Conservation (phyloP, 2,888 invertebrate genomes). For the Epistrophe eligans region DNA sequence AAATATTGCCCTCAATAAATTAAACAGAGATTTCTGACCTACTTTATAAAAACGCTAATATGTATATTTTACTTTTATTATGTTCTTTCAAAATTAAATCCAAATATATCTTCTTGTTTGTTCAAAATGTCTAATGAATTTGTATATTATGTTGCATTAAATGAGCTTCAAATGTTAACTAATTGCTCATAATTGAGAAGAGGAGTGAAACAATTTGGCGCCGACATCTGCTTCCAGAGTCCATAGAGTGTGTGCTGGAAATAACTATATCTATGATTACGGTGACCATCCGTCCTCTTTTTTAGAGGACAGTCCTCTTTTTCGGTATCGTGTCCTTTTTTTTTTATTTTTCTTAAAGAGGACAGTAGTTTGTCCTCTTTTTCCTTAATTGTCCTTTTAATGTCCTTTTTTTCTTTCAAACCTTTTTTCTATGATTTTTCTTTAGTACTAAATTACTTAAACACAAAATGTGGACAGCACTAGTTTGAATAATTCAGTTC, state of each 20-base stretch:
- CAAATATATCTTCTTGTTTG: constrained; percentile 23
- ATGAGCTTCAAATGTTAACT: constrained; percentile 13
- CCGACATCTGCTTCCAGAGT: constrained; percentile 21
- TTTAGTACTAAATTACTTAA: too few relatives aligned
- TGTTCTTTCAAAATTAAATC: not conserved
- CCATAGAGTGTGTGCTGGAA: constrained; percentile 7
- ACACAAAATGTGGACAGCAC: too few relatives aligned
- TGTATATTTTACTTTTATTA: not conserved
- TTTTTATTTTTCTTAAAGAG: too few relatives aligned
- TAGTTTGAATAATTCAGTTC: too few relatives aligned
- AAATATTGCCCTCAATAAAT: constrained; percentile 14
- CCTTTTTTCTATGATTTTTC: too few relatives aligned
- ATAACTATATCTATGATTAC: too few relatives aligned
- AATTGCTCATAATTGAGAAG: constrained; percentile 48
- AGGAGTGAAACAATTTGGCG: constrained; percentile 40
- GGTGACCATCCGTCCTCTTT: too few relatives aligned
- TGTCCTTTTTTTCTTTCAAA: too few relatives aligned
- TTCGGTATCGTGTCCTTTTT: too few relatives aligned
- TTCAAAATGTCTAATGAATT: not conserved
- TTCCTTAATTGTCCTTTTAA: too few relatives aligned
- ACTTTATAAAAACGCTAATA: not conserved
- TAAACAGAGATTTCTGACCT: constrained; percentile 10
- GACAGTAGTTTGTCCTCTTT: too few relatives aligned
- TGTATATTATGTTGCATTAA: constrained; percentile 20
- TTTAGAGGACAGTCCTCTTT: too few relatives aligned